Evolutionary conservation across 1,140 invertebrate genomes (phyloP).

Genomic region (Hirudo medicinalis): DNA sequence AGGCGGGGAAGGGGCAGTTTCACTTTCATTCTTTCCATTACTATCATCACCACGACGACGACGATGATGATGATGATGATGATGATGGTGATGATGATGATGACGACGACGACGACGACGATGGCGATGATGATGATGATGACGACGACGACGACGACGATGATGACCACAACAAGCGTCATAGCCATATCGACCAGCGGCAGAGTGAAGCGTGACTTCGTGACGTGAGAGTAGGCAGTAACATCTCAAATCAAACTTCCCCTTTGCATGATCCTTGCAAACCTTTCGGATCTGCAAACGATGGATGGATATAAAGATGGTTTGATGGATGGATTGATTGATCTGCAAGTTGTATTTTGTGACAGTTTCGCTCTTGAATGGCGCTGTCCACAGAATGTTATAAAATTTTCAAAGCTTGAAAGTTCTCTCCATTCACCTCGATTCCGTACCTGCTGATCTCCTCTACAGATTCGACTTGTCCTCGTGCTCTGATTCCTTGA

Average conservation of each 20-base stretch:
- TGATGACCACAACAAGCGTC: not conserved
- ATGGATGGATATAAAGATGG: constrained; percentile 4
- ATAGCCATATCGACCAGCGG: not conserved
- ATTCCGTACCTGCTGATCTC: too few relatives aligned
- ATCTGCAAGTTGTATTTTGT: too few relatives aligned
- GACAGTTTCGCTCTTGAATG: too few relatives aligned
- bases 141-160: not conserved
- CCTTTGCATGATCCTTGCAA: too few relatives aligned
- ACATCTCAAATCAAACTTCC: too few relatives aligned
- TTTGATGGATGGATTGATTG: constrained; percentile 5
- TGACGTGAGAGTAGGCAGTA: too few relatives aligned
- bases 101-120: not conserved
- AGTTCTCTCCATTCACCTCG: too few relatives aligned
- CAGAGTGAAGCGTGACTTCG: too few relatives aligned
- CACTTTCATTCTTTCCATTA: not conserved
- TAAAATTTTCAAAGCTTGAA: too few relatives aligned
- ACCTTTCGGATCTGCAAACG: not conserved
- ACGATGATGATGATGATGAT: not conserved
- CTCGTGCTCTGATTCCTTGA: too few relatives aligned
- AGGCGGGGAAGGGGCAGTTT: not conserved
- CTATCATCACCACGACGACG: not conserved
- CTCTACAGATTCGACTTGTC: too few relatives aligned
- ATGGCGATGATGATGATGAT: not conserved
- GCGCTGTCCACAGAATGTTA: too few relatives aligned
- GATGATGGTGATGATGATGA: not conserved